Base-by-base conservation (phyloP, 2,797 vertebrate species). In the Geotria australis region DNA sequence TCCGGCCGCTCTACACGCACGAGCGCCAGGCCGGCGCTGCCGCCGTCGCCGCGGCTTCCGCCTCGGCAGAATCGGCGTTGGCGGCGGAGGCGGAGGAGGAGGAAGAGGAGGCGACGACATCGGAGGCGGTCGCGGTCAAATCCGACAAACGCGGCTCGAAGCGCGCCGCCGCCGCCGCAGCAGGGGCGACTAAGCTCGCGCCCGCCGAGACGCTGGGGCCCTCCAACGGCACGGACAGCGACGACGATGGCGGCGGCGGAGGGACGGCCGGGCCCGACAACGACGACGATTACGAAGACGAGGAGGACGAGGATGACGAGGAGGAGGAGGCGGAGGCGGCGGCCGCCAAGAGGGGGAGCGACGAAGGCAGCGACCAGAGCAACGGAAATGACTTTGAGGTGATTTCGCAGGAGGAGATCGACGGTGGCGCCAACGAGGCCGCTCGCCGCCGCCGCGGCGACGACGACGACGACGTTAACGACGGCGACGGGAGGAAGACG, bases 391-490 rank as follows among this genome's bases (percentile, higher is more conserved):
- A 98, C 77, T 98, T 98, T 75, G 91, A 98, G 77, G 91, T 98
- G 86, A 98, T 98, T 72, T 96, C 88, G 68, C 84, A 86, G 64
- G 91, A 96, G 65, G 89, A 96, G 78, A 76, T 96, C 67, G 91
- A 98, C 15, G 49, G 49, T 15, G 49, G 12, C 49, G 7, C 24
- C 38, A 24, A 38, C 24, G 24, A 24, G 5, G 24, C 38, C 5
- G 24, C 4, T 5, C 5, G 5, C 24, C 24, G 38, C 24, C 24
- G 5, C 24, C 24, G 24, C 24, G 15, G 3, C 3, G 24, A 38
- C 24, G 5, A 5, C 24, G 24, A 24, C 24, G 24, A 4, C 24
- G 24, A 5, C 2, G 24, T 5, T 24, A 24, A 3, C 15, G 15
- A 3, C 15, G 15, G 24, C 24, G 24, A 24, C 24, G 38, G 24